Conservation (phyloP, 2,888 invertebrate genomes). For the Phrixothrix hirtus region DNA sequence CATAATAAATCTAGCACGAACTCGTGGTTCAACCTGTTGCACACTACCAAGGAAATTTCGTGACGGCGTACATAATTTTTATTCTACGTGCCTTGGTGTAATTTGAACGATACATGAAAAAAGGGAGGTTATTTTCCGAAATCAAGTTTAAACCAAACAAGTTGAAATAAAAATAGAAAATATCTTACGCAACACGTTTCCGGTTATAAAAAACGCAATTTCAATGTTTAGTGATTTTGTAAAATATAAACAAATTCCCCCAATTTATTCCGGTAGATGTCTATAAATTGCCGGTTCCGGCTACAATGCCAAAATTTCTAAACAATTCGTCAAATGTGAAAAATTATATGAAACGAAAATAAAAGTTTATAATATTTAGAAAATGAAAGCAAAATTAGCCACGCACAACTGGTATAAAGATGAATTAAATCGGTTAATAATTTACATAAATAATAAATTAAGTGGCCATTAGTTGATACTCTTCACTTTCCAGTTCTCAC, state of each 20-base stretch:
- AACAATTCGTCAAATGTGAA: background rate
- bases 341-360: background rate
- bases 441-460: background rate
- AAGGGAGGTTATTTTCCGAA: too few species aligned
- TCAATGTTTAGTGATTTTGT: background rate
- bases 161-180: background rate
- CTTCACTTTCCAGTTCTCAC: background rate
- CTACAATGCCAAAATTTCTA: background rate
- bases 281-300: slow-evolving; percentile 16
- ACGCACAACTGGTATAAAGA: background rate
- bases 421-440: background rate
- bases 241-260: background rate
- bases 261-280: slow-evolving; percentile 15
- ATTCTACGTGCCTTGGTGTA: background rate
- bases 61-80: background rate
- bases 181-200: background rate
- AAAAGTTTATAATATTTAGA: too few species aligned
- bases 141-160: background rate
- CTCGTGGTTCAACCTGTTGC: background rate
- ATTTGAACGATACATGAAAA: too few species aligned
- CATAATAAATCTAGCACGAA: too few species aligned
- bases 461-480: background rate
- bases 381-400: background rate
- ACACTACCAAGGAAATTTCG: background rate
- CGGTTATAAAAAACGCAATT: background rate